Conservation (phyloP, 1,140 invertebrate genomes). For the Pseudomyrmex concolor region DNA sequence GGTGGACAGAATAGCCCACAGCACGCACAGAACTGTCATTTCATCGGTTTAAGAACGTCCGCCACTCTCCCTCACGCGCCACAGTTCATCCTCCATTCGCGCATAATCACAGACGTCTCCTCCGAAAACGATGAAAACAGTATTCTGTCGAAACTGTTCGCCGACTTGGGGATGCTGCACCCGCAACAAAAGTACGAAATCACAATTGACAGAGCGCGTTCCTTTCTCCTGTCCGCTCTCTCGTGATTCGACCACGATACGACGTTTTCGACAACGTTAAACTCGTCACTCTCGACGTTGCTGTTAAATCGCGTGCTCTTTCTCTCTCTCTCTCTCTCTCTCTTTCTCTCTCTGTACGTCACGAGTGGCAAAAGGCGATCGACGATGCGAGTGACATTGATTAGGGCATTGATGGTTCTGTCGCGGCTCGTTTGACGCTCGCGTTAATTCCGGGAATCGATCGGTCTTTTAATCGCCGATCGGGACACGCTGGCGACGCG, state of each 20-base stretch:
- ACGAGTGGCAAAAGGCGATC: constrained; percentile 52
- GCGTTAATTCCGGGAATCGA: constrained; percentile 29
- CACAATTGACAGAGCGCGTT: neutral
- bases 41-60: constrained; percentile 73
- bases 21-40: constrained; percentile 87
- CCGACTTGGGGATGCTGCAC: constrained; percentile 7
- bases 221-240: no score
- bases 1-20: constrained; percentile 88
- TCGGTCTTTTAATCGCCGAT: constrained; percentile 39
- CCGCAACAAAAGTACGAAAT: neutral
- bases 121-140: neutral
- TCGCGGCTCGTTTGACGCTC: constrained; percentile 34
- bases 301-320: constrained; percentile 39
- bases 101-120: constrained; percentile 28
- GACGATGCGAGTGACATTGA: constrained; percentile 47
- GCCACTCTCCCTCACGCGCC: constrained; percentile 38
- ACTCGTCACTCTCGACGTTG: constrained; percentile 3
- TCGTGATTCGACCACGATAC: neutral
- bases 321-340: constrained; percentile 14
- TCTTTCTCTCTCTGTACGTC: neutral
- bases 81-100: constrained; percentile 43
- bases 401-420: constrained; percentile 41
- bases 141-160: constrained; percentile 12
- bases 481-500: constrained; percentile 1
- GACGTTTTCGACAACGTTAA: constrained; percentile 14